Conservation (phyloP, 2,113 vertebrate genomes). For the Pachycephala philippinensis region DNA sequence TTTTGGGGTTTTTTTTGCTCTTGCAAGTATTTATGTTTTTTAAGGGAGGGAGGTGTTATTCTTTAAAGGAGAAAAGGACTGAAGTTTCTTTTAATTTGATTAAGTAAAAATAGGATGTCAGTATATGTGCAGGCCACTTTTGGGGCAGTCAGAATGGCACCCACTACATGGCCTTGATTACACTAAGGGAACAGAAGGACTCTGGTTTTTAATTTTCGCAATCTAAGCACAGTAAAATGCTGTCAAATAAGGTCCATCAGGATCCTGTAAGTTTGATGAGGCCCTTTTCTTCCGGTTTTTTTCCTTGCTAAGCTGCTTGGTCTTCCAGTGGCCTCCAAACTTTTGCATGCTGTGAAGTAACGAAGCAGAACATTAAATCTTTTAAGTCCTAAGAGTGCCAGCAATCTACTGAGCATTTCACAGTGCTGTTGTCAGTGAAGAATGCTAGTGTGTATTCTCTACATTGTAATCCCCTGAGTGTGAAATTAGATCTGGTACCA, state of each 20-base stretch:
- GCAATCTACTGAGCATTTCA: constrained; percentile 1
- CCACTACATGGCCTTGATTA: background rate
- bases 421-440: background rate
- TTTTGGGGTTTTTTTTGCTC: background rate
- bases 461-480: background rate
- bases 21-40: background rate
- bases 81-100: background rate
- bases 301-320: background rate
- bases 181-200: background rate
- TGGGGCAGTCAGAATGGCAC: background rate
- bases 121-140: background rate
- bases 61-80: background rate
- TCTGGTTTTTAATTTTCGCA: background rate
- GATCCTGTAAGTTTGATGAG: background rate
- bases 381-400: constrained; percentile 8
- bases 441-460: constrained; percentile 23
- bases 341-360: constrained; percentile 34
- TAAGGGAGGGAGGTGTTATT: background rate
- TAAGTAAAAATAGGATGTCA: background rate
- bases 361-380: constrained; percentile 29
- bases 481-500: constrained; percentile 37
- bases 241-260: background rate
- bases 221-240: background rate
- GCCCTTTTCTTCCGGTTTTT: background rate
- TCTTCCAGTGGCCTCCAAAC: background rate